These are phyloP conservation scores for Xanthorhoe designata DNA, from an alignment of 2,888 invertebrate species.

Conservation along the genomic window DNA sequence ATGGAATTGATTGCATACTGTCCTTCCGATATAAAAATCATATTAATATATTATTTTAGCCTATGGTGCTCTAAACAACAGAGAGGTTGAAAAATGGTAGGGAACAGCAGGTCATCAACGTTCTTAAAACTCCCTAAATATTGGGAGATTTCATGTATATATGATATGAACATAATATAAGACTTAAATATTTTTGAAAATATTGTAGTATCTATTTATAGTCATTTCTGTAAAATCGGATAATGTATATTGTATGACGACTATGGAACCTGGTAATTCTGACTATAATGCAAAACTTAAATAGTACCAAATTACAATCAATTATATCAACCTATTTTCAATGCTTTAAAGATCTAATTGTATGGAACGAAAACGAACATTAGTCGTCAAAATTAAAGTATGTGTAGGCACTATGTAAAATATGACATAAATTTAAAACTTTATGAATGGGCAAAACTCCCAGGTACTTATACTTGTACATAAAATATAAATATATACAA, in stretches of 20 bases:
- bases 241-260: constrained; percentile 29
- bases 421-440: constrained; percentile 22
- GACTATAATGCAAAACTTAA: neutral
- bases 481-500: constrained; percentile 22
- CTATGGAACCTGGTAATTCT: constrained; percentile 11
- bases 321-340: neutral
- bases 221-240: constrained; percentile 54
- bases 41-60: constrained; percentile 43
- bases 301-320: neutral
- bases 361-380: constrained; percentile 5
- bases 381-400: constrained; percentile 5
- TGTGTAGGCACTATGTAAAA: constrained; percentile 23
- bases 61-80: constrained; percentile 60
- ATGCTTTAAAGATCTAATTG: constrained; percentile 11
- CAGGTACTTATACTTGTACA: constrained; percentile 22
- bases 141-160: constrained; percentile 46
- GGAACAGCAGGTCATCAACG: constrained; percentile 50
- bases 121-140: constrained; percentile 35
- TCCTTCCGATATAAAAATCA: constrained; percentile 27
- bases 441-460: constrained; percentile 30
- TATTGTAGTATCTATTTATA: constrained; percentile 66
- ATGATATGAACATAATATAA: constrained; percentile 59
- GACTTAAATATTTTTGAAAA: constrained; percentile 77
- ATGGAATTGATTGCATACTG: constrained; percentile 41
- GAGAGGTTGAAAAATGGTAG: constrained; percentile 43